Conservation (phyloP, 2,888 invertebrate genomes). For the Drosophila birchii region DNA sequence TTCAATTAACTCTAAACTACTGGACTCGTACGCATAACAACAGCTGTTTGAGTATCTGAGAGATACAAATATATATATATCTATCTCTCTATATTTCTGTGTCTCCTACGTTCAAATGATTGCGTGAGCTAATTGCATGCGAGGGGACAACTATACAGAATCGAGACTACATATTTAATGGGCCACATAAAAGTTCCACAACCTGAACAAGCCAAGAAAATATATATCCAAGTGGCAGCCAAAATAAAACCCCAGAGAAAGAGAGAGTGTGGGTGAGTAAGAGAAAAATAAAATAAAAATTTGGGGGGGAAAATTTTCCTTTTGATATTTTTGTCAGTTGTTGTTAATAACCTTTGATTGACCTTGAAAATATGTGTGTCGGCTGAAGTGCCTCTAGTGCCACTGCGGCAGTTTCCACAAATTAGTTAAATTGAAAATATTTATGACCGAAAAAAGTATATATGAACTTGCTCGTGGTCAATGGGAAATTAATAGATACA, state of each 20-base stretch:
- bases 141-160: conserved; percentile 35
- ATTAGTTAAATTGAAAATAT: conserved; percentile 66
- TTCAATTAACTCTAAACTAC: conserved; percentile 39
- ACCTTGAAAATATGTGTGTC: conserved; percentile 77
- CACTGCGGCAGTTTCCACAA: conserved; percentile 44
- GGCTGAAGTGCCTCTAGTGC: not conserved
- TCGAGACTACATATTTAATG: conserved; percentile 43
- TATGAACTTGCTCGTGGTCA: conserved; percentile 24
- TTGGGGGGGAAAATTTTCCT: conserved; percentile 55
- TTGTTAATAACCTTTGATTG: conserved; percentile 79
- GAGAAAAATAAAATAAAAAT: conserved; percentile 48
- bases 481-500: conserved; percentile 48
- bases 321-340: conserved; percentile 59
- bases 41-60: conserved; percentile 38
- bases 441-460: conserved; percentile 13
- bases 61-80: conserved; percentile 22
- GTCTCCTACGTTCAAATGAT: conserved; percentile 16
- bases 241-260: conserved; percentile 41
- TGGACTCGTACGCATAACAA: conserved; percentile 11
- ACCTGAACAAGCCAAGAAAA: conserved; percentile 39
- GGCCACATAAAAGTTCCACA: conserved; percentile 40
- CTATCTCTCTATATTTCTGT: not conserved
- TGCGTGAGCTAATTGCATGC: conserved; percentile 66
- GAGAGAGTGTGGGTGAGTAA: conserved; percentile 25
- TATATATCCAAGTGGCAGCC: conserved; percentile 31